Percentiles rank a stretch among this genome's conserved stretches.
These are phyloP conservation scores for Columba livia DNA, from an alignment of 2,113 vertebrate genomes.

Conservation along the genomic window DNA sequence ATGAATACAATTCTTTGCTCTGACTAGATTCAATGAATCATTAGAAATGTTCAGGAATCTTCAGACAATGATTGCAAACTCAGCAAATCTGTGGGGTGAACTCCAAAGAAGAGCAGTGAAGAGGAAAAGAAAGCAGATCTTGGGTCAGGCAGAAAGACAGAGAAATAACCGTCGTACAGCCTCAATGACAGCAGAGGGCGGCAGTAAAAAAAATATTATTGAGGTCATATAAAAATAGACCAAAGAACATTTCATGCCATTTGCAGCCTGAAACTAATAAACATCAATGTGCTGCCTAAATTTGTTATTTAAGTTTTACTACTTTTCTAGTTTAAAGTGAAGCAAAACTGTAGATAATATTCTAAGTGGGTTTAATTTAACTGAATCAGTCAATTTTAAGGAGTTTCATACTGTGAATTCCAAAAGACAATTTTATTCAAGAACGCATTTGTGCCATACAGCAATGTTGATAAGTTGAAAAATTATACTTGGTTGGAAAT, in stretches of 20 bases:
- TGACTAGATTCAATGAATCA: neutral
- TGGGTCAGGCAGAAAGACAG: neutral
- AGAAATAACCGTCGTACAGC: neutral
- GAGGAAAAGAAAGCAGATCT: neutral
- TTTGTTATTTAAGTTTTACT: neutral
- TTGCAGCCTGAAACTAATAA: conserved; percentile 9
- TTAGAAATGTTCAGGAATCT: neutral
- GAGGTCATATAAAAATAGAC: conserved; percentile 56
- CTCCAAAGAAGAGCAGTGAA: neutral
- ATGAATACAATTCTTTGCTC: neutral
- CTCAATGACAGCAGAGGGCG: neutral
- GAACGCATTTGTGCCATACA: neutral
- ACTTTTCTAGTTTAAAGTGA: neutral
- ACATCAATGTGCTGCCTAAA: neutral
- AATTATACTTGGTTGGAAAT: neutral
- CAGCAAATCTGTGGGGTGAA: neutral
- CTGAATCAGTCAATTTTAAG: neutral
- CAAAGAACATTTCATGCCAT: conserved; percentile 5
- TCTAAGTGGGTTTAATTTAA: neutral
- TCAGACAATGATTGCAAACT: neutral
- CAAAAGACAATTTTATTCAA: neutral
- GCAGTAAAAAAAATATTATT: conserved; percentile 16
- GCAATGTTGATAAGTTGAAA: neutral
- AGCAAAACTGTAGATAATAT: neutral
- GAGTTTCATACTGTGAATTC: neutral